Conservation (phyloP, 2,113 vertebrate species). For the Rostratula benghalensis region DNA sequence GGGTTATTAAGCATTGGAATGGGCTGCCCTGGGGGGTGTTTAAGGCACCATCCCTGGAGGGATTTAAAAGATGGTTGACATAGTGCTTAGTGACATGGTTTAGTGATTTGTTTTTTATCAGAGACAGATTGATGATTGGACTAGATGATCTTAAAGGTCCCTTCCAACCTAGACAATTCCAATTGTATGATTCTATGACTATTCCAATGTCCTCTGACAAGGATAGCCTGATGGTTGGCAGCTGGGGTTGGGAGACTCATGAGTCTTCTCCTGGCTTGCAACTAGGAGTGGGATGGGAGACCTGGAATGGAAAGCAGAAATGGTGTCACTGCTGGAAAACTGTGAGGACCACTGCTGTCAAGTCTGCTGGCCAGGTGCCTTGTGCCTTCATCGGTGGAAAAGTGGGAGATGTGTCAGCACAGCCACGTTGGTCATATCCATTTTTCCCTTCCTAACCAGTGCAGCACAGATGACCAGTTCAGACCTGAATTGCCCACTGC, state of each 20-base stretch:
- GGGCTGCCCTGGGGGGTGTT: too few species aligned
- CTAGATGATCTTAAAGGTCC: too few species aligned
- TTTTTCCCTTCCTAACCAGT: neutral
- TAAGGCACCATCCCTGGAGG: too few species aligned
- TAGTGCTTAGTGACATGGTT: too few species aligned
- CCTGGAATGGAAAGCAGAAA: neutral
- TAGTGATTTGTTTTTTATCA: too few species aligned
- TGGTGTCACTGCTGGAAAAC: neutral
- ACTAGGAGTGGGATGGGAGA: neutral
- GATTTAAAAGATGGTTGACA: too few species aligned
- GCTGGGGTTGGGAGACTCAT: rapidly evolving
- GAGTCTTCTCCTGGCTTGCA: neutral
- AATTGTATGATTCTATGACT: too few species aligned
- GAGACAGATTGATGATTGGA: too few species aligned
- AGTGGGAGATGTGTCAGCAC: rapidly evolving
- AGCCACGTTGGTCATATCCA: neutral
- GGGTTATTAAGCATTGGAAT: too few species aligned
- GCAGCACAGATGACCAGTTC: neutral
- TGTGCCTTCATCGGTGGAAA: neutral
- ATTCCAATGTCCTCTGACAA: rapidly evolving
- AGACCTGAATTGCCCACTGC: neutral
- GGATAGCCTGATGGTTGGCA: neutral
- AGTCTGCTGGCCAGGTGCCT: neutral
- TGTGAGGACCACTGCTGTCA: rapidly evolving
- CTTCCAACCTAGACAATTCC: too few species aligned